A percentile compares a stretch with the other conserved stretches of the same genome.
phyloP scores from a whole-genome alignment of 1,140 invertebrate genomes.

The Drosophila repletoides region DNA sequence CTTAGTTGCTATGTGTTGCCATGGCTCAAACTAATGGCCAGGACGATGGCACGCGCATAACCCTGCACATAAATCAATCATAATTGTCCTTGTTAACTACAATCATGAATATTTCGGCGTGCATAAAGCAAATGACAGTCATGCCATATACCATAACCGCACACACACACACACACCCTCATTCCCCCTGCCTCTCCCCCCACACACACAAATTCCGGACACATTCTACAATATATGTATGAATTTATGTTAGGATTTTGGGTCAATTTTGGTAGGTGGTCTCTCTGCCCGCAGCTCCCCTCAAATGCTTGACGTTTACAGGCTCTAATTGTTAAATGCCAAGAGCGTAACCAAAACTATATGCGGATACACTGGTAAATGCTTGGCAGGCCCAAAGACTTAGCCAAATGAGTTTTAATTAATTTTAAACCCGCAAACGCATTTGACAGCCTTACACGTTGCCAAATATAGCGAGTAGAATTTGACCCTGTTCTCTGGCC shows the following conservation, averaged over 20 bases:
- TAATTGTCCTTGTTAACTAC: slow-evolving; percentile 80
- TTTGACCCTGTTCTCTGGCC: slow-evolving; percentile 1
- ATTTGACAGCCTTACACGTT: slow-evolving; percentile 48
- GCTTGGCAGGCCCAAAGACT: slow-evolving; percentile 45
- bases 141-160: slow-evolving; percentile 54
- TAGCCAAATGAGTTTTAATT: slow-evolving; percentile 72
- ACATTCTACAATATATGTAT: slow-evolving; percentile 36
- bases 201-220: slow-evolving; percentile 8
- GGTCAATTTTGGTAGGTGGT: slow-evolving; percentile 36
- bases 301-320: slow-evolving; percentile 46
- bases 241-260: slow-evolving; percentile 33
- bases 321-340: slow-evolving; percentile 60
- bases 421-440: slow-evolving; percentile 53
- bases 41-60: slow-evolving; percentile 23
- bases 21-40: slow-evolving; percentile 30
- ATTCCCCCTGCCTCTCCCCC: neutral
- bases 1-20: slow-evolving; percentile 26
- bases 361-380: slow-evolving; percentile 17
- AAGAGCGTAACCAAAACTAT: slow-evolving; percentile 31
- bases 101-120: slow-evolving; percentile 75
- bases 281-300: neutral
- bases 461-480: neutral
- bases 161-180: slow-evolving; percentile 16
- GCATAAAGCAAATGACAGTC: slow-evolving; percentile 79
- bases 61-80: slow-evolving; percentile 69